These are phyloP conservation scores for Meles meles DNA, from an alignment of 2,113 vertebrate species.

Conservation along the genomic window DNA sequence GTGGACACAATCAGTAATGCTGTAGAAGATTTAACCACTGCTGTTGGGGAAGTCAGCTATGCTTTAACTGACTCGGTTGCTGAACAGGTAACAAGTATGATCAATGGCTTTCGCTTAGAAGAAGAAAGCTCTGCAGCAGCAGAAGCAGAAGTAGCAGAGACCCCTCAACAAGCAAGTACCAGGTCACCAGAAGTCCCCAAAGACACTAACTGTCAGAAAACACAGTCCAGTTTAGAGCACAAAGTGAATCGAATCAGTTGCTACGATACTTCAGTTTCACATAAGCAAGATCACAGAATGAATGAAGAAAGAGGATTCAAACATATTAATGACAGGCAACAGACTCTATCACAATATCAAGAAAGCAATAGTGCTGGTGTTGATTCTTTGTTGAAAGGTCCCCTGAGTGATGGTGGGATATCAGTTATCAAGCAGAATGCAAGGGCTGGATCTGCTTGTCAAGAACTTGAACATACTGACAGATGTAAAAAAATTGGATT, in stretches of 20 bases:
- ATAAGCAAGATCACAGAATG: slow-evolving; percentile 12
- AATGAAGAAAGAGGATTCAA: slow-evolving; percentile 17
- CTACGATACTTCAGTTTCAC: background rate
- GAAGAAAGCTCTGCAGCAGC: slow-evolving; percentile 76
- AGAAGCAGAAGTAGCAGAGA: background rate
- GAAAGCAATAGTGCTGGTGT: background rate
- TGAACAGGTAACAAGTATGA: slow-evolving; percentile 91
- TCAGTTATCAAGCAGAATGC: background rate
- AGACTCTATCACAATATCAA: background rate
- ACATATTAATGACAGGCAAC: background rate
- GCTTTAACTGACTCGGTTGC: slow-evolving; percentile 91
- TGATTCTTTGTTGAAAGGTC: background rate
- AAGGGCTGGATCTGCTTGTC: background rate
- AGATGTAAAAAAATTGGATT: background rate
- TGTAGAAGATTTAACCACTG: slow-evolving; percentile 90
- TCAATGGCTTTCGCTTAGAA: slow-evolving; percentile 85
- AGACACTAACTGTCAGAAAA: slow-evolving; percentile 2
- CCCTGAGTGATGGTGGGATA: background rate
- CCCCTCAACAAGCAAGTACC: background rate
- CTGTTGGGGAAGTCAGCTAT: slow-evolving; percentile 89
- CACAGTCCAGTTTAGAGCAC: slow-evolving; percentile 34
- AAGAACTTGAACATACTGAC: background rate
- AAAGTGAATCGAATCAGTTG: slow-evolving; percentile 2
- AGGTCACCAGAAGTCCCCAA: background rate
- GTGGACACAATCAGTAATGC: slow-evolving; percentile 90